These are phyloP conservation scores for Passerculus sandwichensis DNA, from an alignment of 2,797 vertebrate genomes.

Conservation along the genomic window DNA sequence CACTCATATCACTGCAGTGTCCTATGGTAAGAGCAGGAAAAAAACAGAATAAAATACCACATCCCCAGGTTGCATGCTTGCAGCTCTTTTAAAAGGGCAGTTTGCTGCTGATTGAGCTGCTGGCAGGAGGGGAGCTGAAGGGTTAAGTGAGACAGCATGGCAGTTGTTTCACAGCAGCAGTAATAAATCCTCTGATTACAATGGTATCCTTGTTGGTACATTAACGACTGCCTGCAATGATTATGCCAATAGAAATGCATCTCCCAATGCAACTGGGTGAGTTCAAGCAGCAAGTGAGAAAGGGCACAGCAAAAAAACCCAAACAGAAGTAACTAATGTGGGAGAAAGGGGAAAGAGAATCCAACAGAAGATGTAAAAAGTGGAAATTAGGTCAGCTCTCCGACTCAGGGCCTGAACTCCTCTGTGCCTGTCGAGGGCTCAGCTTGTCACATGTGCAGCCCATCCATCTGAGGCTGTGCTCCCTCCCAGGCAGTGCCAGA, in stretches of 20 bases:
- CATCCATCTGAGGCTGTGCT: rapidly evolving
- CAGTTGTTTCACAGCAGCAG: slow-evolving; percentile 7
- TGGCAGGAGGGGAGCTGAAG: background rate
- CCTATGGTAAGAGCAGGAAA: background rate
- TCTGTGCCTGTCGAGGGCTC: background rate
- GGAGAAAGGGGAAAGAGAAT: background rate
- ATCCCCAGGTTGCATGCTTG: background rate
- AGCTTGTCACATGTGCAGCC: background rate
- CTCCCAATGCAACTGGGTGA: slow-evolving; percentile 11
- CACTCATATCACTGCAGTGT: background rate
- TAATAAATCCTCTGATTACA: slow-evolving; percentile 53
- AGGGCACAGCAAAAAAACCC: background rate
- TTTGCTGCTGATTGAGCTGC: background rate
- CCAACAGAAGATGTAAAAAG: background rate
- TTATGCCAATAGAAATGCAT: slow-evolving; percentile 19
- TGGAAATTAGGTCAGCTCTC: slow-evolving; percentile 47
- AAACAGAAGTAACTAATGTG: background rate
- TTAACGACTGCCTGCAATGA: slow-evolving; percentile 29
- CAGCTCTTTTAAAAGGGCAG: background rate
- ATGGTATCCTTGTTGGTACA: slow-evolving; percentile 46
- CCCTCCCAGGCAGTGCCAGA: background rate
- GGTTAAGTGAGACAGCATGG: slow-evolving; percentile 1
- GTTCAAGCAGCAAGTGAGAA: slow-evolving; percentile 38
- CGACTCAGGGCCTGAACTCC: background rate
- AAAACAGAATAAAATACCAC: background rate